Conservation (phyloP, 2,888 invertebrate species). For the Eupithecia insigniata region DNA sequence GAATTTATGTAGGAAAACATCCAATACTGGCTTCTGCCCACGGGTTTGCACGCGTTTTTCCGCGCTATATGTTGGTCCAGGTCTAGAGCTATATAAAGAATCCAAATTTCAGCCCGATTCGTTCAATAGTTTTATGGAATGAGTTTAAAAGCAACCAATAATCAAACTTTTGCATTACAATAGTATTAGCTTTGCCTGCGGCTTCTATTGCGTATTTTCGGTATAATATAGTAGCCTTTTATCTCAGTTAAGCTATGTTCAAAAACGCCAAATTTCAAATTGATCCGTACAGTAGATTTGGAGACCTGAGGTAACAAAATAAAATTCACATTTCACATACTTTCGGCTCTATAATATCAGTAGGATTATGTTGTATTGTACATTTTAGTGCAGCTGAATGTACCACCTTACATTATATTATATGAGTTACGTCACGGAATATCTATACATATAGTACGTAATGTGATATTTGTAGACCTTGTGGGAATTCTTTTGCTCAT, state of each 20-base stretch:
- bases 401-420: neutral
- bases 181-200: no score
- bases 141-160: neutral
- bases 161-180: no score
- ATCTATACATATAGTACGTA: no score
- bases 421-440: neutral
- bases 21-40: neutral
- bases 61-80: neutral
- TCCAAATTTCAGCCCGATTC: no score
- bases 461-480: slow-evolving; percentile 1
- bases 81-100: no score
- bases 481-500: slow-evolving; percentile 8
- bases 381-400: neutral
- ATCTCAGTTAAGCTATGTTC: no score
- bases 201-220: no score
- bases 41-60: neutral
- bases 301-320: no score
- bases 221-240: no score
- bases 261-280: no score
- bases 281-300: no score
- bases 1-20: neutral
- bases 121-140: neutral
- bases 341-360: neutral
- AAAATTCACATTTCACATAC: neutral
- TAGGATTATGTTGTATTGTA: neutral